These are phyloP conservation scores for Cheiracanthium punctorium DNA, from an alignment of 2,888 invertebrate species.

Conservation along the genomic window DNA sequence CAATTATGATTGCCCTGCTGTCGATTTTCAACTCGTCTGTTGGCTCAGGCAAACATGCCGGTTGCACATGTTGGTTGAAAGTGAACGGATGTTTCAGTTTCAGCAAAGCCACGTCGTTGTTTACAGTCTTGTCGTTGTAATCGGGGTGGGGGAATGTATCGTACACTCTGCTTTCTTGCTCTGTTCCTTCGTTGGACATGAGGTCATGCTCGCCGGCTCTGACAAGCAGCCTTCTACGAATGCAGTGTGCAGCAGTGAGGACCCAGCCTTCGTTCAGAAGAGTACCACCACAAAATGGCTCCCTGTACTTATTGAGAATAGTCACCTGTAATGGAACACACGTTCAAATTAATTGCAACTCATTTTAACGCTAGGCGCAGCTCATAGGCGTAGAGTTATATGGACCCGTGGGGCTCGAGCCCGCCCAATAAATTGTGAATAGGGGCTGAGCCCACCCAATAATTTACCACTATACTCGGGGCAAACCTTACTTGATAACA, in stretches of 20 bases:
- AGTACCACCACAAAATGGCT: constrained; percentile 92
- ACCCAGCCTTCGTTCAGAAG: constrained; percentile 88
- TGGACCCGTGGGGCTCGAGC: too few species aligned
- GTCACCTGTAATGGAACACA: constrained; percentile 79
- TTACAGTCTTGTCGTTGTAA: constrained; percentile 91
- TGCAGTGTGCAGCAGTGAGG: constrained; percentile 91
- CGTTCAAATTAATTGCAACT: too few species aligned
- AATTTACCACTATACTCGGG: too few species aligned
- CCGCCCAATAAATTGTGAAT: too few species aligned
- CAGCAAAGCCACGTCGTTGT: constrained; percentile 93
- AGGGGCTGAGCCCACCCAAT: too few species aligned
- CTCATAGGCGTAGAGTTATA: too few species aligned
- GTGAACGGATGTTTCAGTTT: constrained; percentile 79
- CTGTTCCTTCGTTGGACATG: constrained; percentile 84
- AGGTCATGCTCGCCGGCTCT: constrained; percentile 91
- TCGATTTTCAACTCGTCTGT: constrained; percentile 81
- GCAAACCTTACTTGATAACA: too few species aligned
- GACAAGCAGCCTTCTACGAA: constrained; percentile 85
- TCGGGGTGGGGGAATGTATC: constrained; percentile 88
- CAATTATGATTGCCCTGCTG: constrained; percentile 88
- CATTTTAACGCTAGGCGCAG: too few species aligned
- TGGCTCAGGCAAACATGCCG: constrained; percentile 88
- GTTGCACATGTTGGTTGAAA: constrained; percentile 78
- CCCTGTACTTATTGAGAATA: constrained; percentile 86
- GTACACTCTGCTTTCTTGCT: constrained; percentile 84